A percentile compares a stretch with the other conserved stretches of the same genome.
These are phyloP conservation scores for Typhlichthys subterraneus DNA, from an alignment of 2,797 vertebrate species.

Conservation along the genomic window DNA sequence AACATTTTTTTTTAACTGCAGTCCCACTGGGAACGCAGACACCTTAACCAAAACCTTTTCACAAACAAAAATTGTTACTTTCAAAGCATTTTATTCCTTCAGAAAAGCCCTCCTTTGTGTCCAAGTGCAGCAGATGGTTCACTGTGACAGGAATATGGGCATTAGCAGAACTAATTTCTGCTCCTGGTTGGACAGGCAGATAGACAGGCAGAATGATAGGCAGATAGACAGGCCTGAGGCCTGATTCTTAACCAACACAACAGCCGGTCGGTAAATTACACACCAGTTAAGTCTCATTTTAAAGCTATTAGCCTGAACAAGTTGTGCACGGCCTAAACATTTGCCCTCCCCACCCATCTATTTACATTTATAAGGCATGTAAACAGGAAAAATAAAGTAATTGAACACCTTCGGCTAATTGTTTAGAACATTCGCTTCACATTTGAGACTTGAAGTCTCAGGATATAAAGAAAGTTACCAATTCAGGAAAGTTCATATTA, in stretches of 20 bases:
- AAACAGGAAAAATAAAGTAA: slow-evolving; percentile 29
- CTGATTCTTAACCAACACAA: slow-evolving; percentile 93
- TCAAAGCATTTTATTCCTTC: slow-evolving; percentile 80
- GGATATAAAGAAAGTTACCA: too few relatives aligned
- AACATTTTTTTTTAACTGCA: slow-evolving; percentile 43
- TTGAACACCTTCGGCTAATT: slow-evolving; percentile 39
- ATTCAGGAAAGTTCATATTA: too few relatives aligned
- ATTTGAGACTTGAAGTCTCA: too few relatives aligned
- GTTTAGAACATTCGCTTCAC: not conserved
- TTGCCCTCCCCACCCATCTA: slow-evolving; percentile 75
- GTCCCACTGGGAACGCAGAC: slow-evolving; percentile 40
- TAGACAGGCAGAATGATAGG: slow-evolving; percentile 65
- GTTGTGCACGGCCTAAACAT: slow-evolving; percentile 82
- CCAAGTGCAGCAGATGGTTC: slow-evolving; percentile 97
- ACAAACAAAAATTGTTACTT: slow-evolving; percentile 71
- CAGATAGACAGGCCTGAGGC: slow-evolving; percentile 87
- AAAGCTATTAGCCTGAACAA: slow-evolving; percentile 88
- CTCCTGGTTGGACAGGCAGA: slow-evolving; percentile 74
- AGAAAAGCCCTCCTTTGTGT: slow-evolving; percentile 98
- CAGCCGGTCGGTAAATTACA: slow-evolving; percentile 93
- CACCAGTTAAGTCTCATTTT: slow-evolving; percentile 81
- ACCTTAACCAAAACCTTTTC: slow-evolving; percentile 56
- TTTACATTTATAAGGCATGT: slow-evolving; percentile 40
- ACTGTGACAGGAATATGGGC: slow-evolving; percentile 89
- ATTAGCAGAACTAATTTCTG: slow-evolving; percentile 96